Evolutionary conservation across 1,140 invertebrate species (phyloP).

Genomic region (Diuraphis noxia): DNA sequence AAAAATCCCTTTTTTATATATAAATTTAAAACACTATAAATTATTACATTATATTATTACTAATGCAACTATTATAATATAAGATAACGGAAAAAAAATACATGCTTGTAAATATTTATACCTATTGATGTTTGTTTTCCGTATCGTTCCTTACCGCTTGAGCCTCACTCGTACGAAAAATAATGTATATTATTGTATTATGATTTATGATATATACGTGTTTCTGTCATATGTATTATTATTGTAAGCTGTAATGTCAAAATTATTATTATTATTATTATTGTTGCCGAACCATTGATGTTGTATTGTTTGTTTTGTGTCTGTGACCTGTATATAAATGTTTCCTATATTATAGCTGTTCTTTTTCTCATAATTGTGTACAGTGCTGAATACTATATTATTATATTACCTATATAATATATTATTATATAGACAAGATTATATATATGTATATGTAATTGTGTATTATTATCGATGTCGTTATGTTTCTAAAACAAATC

Average conservation of each 20-base stretch:
- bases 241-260: neutral
- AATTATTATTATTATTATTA: neutral
- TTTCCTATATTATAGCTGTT: slow-evolving; percentile 16
- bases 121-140: slow-evolving; percentile 3
- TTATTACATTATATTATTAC: neutral
- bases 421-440: too few relatives aligned
- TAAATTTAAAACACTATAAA: neutral
- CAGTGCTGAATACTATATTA: neutral
- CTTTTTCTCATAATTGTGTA: neutral
- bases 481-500: neutral
- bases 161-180: neutral
- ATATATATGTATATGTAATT: neutral
- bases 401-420: neutral
- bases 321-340: neutral
- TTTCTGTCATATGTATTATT: neutral
- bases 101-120: slow-evolving; percentile 16
- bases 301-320: neutral
- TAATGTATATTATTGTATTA: neutral
- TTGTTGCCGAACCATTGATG: neutral
- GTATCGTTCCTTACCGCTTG: slow-evolving; percentile 1
- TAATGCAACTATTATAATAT: neutral
- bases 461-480: neutral
- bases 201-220: neutral
- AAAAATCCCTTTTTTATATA: neutral
- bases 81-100: neutral